Conservation (phyloP, 2,888 invertebrate species). For the Sphaeridia pumilis region DNA sequence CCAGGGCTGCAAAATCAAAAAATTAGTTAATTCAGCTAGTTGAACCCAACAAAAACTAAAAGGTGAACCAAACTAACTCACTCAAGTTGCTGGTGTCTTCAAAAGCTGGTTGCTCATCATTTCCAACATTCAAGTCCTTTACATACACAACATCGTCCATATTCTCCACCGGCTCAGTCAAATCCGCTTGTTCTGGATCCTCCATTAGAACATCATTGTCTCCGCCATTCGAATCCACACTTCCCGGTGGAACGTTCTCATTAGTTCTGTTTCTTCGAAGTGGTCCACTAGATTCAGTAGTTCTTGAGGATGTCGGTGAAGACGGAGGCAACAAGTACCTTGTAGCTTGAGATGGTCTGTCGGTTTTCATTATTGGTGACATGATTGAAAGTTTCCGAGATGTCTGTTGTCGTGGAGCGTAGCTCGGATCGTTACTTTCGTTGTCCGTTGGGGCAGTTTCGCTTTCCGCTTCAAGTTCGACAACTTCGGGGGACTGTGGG, state of each 20-base stretch:
- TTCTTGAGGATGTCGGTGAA: background rate
- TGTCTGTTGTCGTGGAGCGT: background rate
- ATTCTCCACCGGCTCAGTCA: background rate
- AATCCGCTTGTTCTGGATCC: background rate
- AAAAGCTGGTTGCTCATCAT: background rate
- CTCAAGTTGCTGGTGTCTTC: background rate
- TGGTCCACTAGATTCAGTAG: background rate
- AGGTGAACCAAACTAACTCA: background rate
- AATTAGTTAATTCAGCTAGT: background rate
- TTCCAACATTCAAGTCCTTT: background rate
- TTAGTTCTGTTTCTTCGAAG: background rate
- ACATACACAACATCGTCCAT: background rate
- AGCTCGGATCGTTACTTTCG: constrained; percentile 11
- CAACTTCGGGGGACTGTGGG: constrained; percentile 9
- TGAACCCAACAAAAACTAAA: background rate
- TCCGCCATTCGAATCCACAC: background rate
- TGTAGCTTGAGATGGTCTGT: background rate
- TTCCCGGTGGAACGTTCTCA: background rate
- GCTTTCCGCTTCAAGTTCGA: constrained; percentile 7
- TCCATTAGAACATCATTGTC: background rate
- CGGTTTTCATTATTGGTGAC: constrained; percentile 30
- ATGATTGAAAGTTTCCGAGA: constrained; percentile 29
- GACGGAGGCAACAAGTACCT: background rate
- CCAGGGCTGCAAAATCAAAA: constrained; percentile 49
- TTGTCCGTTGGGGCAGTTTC: too few species aligned